These are phyloP conservation scores for Excalfactoria chinensis DNA, from an alignment of 2,113 vertebrate genomes.

Conservation along the genomic window DNA sequence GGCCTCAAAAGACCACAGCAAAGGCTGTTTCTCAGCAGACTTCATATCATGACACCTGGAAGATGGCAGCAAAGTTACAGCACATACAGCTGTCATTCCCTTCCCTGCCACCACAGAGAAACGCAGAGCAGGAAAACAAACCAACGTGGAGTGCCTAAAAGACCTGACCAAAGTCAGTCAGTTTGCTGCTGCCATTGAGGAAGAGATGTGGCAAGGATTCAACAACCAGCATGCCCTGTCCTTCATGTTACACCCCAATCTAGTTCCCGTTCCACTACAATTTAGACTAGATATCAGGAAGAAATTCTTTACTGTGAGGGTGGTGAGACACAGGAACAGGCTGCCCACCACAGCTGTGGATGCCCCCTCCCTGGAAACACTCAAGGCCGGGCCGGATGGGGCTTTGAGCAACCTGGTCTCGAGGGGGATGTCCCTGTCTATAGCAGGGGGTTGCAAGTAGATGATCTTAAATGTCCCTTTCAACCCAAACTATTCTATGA, in stretches of 20 bases:
- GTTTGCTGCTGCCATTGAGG: not conserved
- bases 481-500: too few species aligned
- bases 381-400: too few species aligned
- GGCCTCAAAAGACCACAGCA: accelerated
- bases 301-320: too few species aligned
- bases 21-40: not conserved
- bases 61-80: not conserved
- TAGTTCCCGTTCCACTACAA: too few species aligned
- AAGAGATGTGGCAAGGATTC: not conserved
- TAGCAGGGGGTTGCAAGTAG: too few species aligned
- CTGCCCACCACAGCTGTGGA: too few species aligned
- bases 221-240: not conserved
- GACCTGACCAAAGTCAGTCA: not conserved
- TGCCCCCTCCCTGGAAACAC: too few species aligned
- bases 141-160: not conserved
- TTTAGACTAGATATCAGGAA: too few species aligned
- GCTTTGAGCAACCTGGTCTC: too few species aligned
- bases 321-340: too few species aligned
- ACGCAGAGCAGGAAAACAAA: not conserved
- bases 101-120: not conserved
- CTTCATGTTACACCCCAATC: not conserved
- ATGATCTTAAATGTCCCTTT: too few species aligned
- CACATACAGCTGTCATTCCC: accelerated
- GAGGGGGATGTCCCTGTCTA: too few species aligned
- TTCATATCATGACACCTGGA: accelerated